A percentile compares a stretch with the other conserved stretches of the same genome.
phyloP scores from a whole-genome alignment of 2,888 invertebrate species.

The Erebia ligea region DNA sequence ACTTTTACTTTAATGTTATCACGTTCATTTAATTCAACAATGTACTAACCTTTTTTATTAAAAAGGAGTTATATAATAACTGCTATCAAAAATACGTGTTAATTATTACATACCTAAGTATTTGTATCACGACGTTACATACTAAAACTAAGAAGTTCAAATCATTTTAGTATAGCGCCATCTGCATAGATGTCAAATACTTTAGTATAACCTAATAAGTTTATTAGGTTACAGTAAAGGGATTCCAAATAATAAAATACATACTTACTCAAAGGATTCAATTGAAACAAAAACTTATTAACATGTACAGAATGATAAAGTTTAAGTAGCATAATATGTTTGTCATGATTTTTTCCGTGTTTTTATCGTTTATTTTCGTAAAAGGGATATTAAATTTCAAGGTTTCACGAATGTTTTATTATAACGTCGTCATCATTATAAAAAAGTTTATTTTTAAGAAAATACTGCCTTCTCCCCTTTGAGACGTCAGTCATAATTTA shows the following conservation, averaged over 20 bases:
- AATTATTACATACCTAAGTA: background rate
- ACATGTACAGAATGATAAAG: background rate
- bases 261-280: no score
- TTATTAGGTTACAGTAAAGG: no score
- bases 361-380: background rate
- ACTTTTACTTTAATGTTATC: background rate
- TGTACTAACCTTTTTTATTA: background rate
- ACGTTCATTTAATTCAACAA: background rate
- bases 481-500: slow-evolving; percentile 12
- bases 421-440: slow-evolving; percentile 8
- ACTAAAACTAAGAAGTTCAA: background rate
- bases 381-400: slow-evolving; percentile 4
- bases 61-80: background rate
- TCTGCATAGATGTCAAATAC: no score
- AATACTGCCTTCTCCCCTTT: slow-evolving; percentile 3
- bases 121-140: slow-evolving; percentile 4
- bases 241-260: no score
- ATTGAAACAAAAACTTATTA: no score
- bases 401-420: slow-evolving; percentile 4
- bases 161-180: no score
- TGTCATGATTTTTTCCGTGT: background rate
- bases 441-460: slow-evolving; percentile 9
- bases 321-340: background rate
- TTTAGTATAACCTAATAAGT: no score
- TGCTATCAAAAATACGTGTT: background rate